Evolutionary conservation across 2,113 vertebrate species (phyloP).

Genomic region (Turnix velox): DNA sequence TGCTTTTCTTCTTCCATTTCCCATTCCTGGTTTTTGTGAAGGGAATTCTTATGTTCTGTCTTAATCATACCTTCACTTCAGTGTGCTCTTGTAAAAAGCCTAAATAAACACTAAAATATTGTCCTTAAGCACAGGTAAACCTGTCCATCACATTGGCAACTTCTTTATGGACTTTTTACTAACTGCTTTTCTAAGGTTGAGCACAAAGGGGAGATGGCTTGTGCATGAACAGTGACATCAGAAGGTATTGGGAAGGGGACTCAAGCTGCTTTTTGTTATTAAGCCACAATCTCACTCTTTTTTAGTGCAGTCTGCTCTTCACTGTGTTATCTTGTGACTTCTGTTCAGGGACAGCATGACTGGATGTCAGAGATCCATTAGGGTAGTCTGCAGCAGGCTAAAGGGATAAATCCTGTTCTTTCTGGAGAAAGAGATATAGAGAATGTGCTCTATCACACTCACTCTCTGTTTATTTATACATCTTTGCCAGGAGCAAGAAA

Average conservation of each 20-base stretch:
- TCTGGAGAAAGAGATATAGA: not conserved
- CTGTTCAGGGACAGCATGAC: not conserved
- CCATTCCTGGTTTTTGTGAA: not conserved
- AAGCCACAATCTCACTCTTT: not conserved
- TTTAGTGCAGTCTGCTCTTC: not conserved
- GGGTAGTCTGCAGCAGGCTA: not conserved
- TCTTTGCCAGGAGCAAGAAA: not conserved
- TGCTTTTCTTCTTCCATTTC: not conserved
- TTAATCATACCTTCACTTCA: not conserved
- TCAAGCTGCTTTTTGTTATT: not conserved
- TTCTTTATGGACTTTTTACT: not conserved
- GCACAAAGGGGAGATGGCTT: not conserved
- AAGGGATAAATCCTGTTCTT: not conserved
- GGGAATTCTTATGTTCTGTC: not conserved
- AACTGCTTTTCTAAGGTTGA: not conserved
- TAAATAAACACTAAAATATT: not conserved
- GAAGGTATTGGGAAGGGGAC: not conserved
- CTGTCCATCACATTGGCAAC: not conserved
- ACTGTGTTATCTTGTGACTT: not conserved
- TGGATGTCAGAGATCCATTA: not conserved
- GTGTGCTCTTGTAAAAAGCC: not conserved
- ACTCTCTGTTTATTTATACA: not conserved
- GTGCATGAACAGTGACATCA: not conserved
- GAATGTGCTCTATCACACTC: not conserved
- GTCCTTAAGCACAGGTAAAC: not conserved